phyloP scores from a whole-genome alignment of 2,888 invertebrate species.

The Brenthis hecate region DNA sequence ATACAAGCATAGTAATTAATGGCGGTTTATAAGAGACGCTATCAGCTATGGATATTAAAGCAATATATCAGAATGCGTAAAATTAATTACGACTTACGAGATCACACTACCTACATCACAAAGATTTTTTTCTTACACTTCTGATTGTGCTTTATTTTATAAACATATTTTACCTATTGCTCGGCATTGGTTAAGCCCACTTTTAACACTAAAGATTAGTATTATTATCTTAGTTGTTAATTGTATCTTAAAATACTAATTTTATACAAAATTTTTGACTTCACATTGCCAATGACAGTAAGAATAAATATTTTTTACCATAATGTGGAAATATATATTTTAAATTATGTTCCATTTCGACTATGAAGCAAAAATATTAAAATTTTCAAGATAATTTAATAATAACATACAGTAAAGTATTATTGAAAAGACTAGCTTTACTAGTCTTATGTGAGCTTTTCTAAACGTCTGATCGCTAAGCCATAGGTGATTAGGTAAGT shows the following conservation, averaged over 20 bases:
- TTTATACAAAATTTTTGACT: conserved; percentile 40
- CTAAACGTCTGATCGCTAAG: too few relatives aligned
- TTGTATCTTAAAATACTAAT: conserved; percentile 9
- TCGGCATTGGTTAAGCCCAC: not conserved
- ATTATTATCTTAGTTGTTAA: not conserved
- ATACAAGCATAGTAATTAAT: conserved; percentile 25
- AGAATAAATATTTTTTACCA: not conserved
- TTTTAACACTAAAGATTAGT: not conserved
- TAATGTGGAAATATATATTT: not conserved
- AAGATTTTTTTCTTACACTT: not conserved
- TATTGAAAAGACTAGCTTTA: too few relatives aligned
- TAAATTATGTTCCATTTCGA: not conserved
- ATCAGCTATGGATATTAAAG: conserved; percentile 3
- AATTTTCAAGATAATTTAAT: too few relatives aligned
- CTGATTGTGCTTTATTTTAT: conserved; percentile 8
- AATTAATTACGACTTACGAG: too few relatives aligned
- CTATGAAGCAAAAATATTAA: too few relatives aligned
- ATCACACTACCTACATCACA: not conserved
- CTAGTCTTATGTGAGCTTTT: too few relatives aligned
- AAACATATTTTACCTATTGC: not conserved
- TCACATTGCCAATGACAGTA: conserved; percentile 64
- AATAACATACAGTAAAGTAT: too few relatives aligned
- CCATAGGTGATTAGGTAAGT: too few relatives aligned
- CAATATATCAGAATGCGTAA: conserved; percentile 3
- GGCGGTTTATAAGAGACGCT: conserved; percentile 6